Evolutionary conservation across 1,140 invertebrate genomes (phyloP).

Genomic region (Caenorhabditis brenneri): DNA sequence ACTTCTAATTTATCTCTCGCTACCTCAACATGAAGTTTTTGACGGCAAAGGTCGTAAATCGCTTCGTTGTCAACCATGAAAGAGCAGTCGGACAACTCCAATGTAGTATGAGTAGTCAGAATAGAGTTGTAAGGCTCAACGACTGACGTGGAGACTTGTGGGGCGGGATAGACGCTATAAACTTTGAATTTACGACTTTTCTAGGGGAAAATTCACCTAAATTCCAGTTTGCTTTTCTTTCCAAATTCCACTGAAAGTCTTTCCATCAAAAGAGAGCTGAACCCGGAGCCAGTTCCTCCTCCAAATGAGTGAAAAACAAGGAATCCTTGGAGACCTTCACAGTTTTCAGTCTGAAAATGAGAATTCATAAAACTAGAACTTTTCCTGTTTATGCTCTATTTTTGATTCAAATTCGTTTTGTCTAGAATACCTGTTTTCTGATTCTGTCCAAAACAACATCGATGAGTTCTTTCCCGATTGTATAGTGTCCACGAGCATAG

Average conservation of each 20-base stretch:
- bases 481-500: slow-evolving; percentile 84
- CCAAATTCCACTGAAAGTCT: slow-evolving; percentile 84
- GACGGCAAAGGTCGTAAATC: slow-evolving; percentile 81
- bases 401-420: not conserved
- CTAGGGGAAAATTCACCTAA: slow-evolving; percentile 70
- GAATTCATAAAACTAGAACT: not conserved
- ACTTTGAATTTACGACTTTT: not conserved
- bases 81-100: slow-evolving; percentile 80
- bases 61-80: slow-evolving; percentile 87
- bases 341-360: slow-evolving; percentile 79
- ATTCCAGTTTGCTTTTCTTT: slow-evolving; percentile 85
- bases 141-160: slow-evolving; percentile 75
- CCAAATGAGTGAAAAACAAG: slow-evolving; percentile 88
- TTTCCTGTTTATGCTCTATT: not conserved
- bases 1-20: not conserved
- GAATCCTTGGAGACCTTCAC: slow-evolving; percentile 84
- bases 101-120: slow-evolving; percentile 79
- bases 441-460: slow-evolving; percentile 82
- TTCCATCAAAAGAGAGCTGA: slow-evolving; percentile 85
- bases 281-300: slow-evolving; percentile 86
- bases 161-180: slow-evolving; percentile 82
- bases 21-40: slow-evolving; percentile 72
- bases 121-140: slow-evolving; percentile 76
- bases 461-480: slow-evolving; percentile 85
- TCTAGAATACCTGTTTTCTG: slow-evolving; percentile 77